Evolutionary conservation across 1,140 invertebrate genomes (phyloP), one percentile per base, ranked within the genome.

Genomic region (Plectus sambesii): DNA sequence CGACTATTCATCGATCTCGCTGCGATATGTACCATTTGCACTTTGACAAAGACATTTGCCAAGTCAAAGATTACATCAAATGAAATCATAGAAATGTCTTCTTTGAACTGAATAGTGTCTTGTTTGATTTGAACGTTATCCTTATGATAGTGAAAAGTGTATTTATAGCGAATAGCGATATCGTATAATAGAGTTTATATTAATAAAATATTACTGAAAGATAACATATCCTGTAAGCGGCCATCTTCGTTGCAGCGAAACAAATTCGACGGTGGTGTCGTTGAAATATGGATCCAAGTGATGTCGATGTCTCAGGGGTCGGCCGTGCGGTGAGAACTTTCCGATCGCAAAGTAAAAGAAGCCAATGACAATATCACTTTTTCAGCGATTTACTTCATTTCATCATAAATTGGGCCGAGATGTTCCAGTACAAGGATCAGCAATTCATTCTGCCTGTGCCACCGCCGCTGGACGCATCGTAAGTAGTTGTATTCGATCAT

Each of bases 281-380:
- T 66, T 6, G 63, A 66, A 26, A 27, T 65, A 3, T 66, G 56
- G 59, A 29, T 68, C 39, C 62, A 66, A 39, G 45, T 68, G 6
- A 47, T 68, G 43, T 25, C 41, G 24, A 29, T 19, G 22, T 54
- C 55, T 1, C 15, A 47, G 9, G 53, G 58, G 2, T 15, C 35
- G n/a, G 58, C 47, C 12, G 39, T 22, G 22, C 35, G 51, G 57
- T 55, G 24, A 39, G 39, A 33, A 12, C 17, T 12, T 12, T 12
- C 30, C 17, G 17, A 12, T 33, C 17, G 12, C 12, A 33, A 33
- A 17, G 37, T 19, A n/a, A 9, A 49, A 47, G 43, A 47, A 12
- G 12, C 12, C 23, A 12, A 9, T 20, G 1, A 12, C 12, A 29
- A 47, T 51, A 9, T 19, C 9, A 12, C 12, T 12, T 48, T 49